Base-by-base conservation (phyloP, 2,888 invertebrate species). In the Chymomyza amoena region DNA sequence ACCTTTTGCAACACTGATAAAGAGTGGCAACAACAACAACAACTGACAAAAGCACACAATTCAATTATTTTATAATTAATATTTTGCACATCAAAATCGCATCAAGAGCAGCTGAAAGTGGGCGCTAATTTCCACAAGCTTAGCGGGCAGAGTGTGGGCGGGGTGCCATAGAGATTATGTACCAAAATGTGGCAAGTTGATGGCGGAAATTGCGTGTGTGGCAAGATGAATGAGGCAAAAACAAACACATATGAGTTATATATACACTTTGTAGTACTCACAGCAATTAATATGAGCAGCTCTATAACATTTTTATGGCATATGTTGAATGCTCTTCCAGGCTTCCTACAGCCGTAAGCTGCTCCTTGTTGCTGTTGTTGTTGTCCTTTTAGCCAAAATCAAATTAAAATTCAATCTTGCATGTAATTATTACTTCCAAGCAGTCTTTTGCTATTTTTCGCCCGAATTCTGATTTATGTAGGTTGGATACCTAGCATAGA, bases 341-440 rank as follows among this genome's bases (percentile, higher is more conserved):
- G 13, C 32, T 4, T 4, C 6, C 39, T 39, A 61, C 68, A 66
- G 69, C 69, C 60, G 32, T 61, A 57, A 61, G 45, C 59, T 36
- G 18, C 18, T 10, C n/a, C 36, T 51, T 7, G 18, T 28, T 54
- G 9, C 0, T 25, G 9, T 9, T n/a, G n/a, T n/a, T n/a, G n/a
- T n/a, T n/a, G n/a, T n/a, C n/a, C 16, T 18, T 9, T 20, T 64
- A 36, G 16, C n/a, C n/a, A 66, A 84, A 90, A 91, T 91, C 83
- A 84, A 89, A 90, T 91, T 90, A 90, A 91, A 91, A 91, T 87
- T 85, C 90, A 91, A 91, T 91, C 89, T 91, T 81, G 84, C 90
- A 87, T 89, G 87, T 90, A 89, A 90, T 90, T 91, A 90, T 90
- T 87, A 88, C 87, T 85, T 89, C 81, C 81, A 83, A 83, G 84